Evolutionary conservation across 2,113 vertebrate genomes (phyloP).

Genomic region (Lamprotornis superbus): DNA sequence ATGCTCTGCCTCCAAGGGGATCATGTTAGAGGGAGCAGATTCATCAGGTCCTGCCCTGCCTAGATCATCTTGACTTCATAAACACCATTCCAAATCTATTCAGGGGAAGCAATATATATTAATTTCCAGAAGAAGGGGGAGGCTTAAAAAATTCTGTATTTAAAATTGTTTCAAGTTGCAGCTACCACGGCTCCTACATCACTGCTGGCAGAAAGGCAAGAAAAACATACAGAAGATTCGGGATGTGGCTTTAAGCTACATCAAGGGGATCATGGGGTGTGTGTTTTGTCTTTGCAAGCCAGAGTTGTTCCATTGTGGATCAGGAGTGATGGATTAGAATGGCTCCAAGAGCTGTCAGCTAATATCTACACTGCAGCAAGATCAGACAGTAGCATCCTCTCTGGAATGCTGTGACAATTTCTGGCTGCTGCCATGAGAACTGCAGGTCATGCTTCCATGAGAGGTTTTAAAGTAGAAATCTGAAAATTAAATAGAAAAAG

Average conservation of each 20-base stretch:
- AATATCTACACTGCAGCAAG: neutral
- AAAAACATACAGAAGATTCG: neutral
- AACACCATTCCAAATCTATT: neutral
- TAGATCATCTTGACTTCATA: neutral
- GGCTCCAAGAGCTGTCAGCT: neutral
- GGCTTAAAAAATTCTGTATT: neutral
- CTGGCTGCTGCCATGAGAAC: neutral
- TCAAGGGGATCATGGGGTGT: neutral
- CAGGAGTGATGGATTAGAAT: constrained; percentile 1
- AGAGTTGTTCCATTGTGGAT: neutral
- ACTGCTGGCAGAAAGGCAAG: neutral
- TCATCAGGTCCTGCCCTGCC: neutral
- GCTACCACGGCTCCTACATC: neutral
- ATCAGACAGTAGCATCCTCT: neutral
- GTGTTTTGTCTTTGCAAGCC: neutral
- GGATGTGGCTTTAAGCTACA: neutral
- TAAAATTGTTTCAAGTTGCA: neutral
- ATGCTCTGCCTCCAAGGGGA: neutral
- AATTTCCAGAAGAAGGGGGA: neutral
- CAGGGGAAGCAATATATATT: neutral
- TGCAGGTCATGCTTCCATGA: neutral
- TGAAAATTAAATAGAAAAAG: neutral
- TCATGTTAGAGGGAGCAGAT: neutral
- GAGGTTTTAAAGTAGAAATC: neutral
- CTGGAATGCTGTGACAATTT: constrained; percentile 7